These are phyloP conservation scores for Iselma pallidipennis DNA, from an alignment of 2,888 invertebrate genomes.

Conservation along the genomic window DNA sequence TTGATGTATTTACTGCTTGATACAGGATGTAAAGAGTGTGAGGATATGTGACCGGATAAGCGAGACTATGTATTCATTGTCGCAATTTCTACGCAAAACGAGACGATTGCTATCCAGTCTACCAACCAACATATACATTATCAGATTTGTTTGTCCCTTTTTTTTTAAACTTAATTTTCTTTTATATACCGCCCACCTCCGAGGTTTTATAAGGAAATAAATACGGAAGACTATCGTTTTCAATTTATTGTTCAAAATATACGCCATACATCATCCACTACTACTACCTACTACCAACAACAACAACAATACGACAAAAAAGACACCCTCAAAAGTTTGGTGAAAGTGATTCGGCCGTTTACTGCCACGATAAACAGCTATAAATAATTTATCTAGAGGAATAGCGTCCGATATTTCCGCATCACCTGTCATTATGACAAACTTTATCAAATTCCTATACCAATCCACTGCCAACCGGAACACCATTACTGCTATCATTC, in stretches of 20 bases:
- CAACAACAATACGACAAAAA: background rate
- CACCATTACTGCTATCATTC: slow-evolving; percentile 28
- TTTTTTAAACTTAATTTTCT: no score
- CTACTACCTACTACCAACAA: background rate
- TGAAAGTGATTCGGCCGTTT: background rate
- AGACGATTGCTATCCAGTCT: background rate
- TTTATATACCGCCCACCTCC: no score
- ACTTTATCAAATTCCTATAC: slow-evolving; percentile 18
- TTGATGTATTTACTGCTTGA: slow-evolving; percentile 50
- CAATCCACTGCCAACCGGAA: slow-evolving; percentile 16
- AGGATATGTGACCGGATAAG: slow-evolving; percentile 6
- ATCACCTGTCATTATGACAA: slow-evolving; percentile 18
- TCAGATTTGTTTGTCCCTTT: no score
- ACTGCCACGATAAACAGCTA: background rate
- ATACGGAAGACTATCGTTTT: no score
- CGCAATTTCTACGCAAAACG: background rate
- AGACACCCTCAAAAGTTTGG: background rate
- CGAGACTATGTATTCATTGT: background rate
- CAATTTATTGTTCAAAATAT: background rate
- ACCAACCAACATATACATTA: no score
- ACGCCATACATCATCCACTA: background rate
- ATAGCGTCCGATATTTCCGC: slow-evolving; percentile 11
- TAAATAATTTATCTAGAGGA: slow-evolving; percentile 13
- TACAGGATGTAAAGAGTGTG: slow-evolving; percentile 26
- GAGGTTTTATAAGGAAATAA: no score